Conservation (phyloP, 2,888 invertebrate genomes). For the Apotomis betuletana region DNA sequence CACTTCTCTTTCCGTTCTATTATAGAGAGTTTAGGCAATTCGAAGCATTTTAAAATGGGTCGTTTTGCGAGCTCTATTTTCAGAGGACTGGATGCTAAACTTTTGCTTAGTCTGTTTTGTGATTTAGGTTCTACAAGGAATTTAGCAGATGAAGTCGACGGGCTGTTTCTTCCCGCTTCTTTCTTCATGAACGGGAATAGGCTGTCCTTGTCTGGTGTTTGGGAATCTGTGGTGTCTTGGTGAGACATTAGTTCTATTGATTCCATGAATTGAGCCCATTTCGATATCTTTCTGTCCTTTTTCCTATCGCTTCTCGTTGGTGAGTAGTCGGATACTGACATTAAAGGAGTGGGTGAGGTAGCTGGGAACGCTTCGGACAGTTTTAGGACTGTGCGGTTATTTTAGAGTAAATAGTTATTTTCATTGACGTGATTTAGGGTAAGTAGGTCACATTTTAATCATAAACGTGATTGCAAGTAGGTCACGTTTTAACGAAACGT, state of each 20-base stretch:
- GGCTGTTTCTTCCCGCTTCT: conserved; percentile 53
- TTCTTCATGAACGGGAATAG: conserved; percentile 61
- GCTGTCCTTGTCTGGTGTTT: conserved; percentile 54
- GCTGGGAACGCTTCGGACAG: conserved; percentile 52
- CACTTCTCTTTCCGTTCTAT: conserved; percentile 46
- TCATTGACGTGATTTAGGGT: background rate
- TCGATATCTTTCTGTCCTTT: conserved; percentile 51
- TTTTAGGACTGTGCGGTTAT: conserved; percentile 29
- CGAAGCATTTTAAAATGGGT: conserved; percentile 63
- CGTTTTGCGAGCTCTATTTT: conserved; percentile 54
- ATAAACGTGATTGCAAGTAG: no score
- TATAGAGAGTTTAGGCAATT: conserved; percentile 58
- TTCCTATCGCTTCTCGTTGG: conserved; percentile 50
- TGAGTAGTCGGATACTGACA: conserved; percentile 66
- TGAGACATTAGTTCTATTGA: conserved; percentile 60
- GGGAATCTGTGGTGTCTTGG: conserved; percentile 57
- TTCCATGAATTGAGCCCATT: conserved; percentile 67
- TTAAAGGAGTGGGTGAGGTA: conserved; percentile 57
- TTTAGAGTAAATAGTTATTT: background rate
- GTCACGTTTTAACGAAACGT: background rate
- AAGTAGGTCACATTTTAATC: no score
- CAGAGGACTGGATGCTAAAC: conserved; percentile 64
- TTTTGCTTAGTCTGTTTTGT: conserved; percentile 54
- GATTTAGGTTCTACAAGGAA: conserved; percentile 41
- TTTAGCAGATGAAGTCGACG: conserved; percentile 54